A percentile compares a stretch with the other conserved stretches of the same genome.
Conservation (phyloP, 2,113 vertebrate species). For the Hippoglossus stenolepis region DNA sequence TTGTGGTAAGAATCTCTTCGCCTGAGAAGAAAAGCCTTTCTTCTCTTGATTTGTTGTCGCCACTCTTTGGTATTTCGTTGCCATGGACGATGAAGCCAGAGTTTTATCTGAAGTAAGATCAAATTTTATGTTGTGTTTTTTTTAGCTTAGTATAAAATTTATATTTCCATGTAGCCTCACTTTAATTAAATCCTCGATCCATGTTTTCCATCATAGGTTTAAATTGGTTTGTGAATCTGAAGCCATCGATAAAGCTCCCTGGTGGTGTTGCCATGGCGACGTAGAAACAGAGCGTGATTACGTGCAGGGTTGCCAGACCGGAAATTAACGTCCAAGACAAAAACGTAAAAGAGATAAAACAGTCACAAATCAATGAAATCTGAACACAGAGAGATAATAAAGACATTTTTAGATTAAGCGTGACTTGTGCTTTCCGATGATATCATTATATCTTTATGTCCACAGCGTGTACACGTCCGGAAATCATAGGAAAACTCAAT, state of each 20-base stretch:
- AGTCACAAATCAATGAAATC: not conserved
- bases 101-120: not conserved
- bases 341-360: no score
- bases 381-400: not conserved
- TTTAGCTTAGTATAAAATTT: not conserved
- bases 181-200: slow-evolving; percentile 17
- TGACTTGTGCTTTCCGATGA: not conserved
- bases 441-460: not conserved
- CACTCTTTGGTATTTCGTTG: slow-evolving; percentile 64
- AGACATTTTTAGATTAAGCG: not conserved
- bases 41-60: slow-evolving; percentile 64
- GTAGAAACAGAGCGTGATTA: not conserved
- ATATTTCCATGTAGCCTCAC: slow-evolving; percentile 36
- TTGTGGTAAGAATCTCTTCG: slow-evolving; percentile 77
- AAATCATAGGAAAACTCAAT: not conserved
- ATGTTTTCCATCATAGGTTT: slow-evolving; percentile 23
- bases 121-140: no score
- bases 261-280: slow-evolving; percentile 40
- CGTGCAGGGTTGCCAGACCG: not conserved
- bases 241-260: not conserved
- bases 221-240: not conserved
- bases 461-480: not conserved
- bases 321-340: not conserved
- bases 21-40: slow-evolving; percentile 80
- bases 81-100: slow-evolving; percentile 68